Conservation (phyloP, 2,888 invertebrate species). For the Metellina segmentata region DNA sequence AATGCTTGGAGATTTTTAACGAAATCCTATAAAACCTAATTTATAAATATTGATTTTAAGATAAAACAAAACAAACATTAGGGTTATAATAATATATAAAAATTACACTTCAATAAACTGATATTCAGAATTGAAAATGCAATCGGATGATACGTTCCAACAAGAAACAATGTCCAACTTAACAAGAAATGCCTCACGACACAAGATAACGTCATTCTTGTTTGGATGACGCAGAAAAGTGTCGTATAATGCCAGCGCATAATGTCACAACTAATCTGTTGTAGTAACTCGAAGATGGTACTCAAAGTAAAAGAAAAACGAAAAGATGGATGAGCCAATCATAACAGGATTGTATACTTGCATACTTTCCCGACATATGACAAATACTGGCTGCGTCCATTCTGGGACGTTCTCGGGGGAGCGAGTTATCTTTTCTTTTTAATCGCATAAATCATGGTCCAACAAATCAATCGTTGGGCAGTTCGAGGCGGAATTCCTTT, state of each 20-base stretch:
- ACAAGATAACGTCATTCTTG: too few species aligned
- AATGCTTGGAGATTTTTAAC: too few species aligned
- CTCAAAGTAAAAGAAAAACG: background rate
- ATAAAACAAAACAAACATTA: too few species aligned
- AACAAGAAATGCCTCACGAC: too few species aligned
- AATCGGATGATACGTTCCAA: too few species aligned
- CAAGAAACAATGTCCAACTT: too few species aligned
- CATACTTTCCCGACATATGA: constrained; percentile 64
- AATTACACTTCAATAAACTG: too few species aligned
- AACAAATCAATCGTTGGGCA: constrained; percentile 60
- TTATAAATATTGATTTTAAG: too few species aligned
- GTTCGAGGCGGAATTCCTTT: constrained; percentile 3
- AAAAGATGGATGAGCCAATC: constrained; percentile 48
- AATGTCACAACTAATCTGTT: background rate
- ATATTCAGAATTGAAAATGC: too few species aligned
- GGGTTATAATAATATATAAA: too few species aligned
- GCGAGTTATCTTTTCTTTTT: constrained; percentile 40
- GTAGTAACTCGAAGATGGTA: background rate
- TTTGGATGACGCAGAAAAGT: background rate
- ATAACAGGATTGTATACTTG: constrained; percentile 38
- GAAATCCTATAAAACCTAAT: too few species aligned
- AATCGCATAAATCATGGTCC: constrained; percentile 62
- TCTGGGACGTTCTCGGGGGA: background rate
- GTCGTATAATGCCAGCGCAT: background rate
- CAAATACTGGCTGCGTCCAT: constrained; percentile 41